Evolutionary conservation across 2,888 invertebrate genomes (phyloP).

Genomic region (Aphodius granarius): DNA sequence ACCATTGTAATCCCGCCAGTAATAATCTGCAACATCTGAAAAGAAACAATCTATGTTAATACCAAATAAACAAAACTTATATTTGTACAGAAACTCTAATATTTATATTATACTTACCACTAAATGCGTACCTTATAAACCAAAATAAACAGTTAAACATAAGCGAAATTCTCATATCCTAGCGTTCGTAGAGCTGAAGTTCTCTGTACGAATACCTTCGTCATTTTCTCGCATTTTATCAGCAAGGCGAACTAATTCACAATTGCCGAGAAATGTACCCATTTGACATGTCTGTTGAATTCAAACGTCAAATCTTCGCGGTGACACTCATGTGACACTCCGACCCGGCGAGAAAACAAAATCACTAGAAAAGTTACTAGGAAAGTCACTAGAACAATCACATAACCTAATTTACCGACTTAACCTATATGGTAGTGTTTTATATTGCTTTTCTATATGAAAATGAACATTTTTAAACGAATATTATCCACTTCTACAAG

Average conservation of each 20-base stretch:
- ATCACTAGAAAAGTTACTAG: neutral
- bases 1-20: slow-evolving; percentile 19
- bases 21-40: slow-evolving; percentile 1
- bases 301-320: too few relatives aligned
- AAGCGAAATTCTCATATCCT: neutral
- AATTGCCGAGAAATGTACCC: neutral
- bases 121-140: neutral
- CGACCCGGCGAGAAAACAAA: neutral
- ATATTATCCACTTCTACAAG: neutral
- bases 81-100: too few relatives aligned
- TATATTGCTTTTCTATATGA: too few relatives aligned
- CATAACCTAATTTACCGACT: neutral
- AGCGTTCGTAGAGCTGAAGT: neutral
- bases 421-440: too few relatives aligned
- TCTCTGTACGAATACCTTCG: neutral
- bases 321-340: too few relatives aligned
- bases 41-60: neutral
- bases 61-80: too few relatives aligned
- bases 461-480: neutral
- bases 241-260: neutral
- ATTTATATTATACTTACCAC: neutral
- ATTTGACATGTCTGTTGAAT: neutral
- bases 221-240: neutral
- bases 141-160: neutral
- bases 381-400: neutral